Percentiles rank a stretch among this genome's conserved stretches.
phyloP scores from a whole-genome alignment of 2,888 invertebrate species.

The Drosophila mulleri region DNA sequence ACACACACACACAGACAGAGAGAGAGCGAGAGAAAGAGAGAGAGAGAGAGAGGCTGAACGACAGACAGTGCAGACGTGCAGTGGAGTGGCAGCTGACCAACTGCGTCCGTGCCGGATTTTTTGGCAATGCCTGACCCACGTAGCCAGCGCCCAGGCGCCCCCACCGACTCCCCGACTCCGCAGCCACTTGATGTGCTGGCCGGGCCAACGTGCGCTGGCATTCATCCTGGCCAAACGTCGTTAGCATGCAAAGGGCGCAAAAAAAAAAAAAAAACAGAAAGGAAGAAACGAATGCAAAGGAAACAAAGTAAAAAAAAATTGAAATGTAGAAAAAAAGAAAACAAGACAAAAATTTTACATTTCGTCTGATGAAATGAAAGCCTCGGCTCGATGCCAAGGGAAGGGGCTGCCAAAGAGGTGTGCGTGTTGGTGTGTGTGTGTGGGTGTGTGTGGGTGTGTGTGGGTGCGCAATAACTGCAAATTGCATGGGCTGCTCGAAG shows the following conservation, averaged over 20 bases:
- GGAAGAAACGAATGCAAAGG: not conserved
- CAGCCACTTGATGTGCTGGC: not conserved
- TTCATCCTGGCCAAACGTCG: conserved; percentile 66
- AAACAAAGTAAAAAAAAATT: not conserved
- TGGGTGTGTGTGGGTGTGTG: conserved; percentile 50
- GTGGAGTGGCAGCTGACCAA: conserved; percentile 74
- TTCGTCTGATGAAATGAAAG: conserved; percentile 79
- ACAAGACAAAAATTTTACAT: conserved; percentile 61
- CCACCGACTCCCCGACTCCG: not conserved
- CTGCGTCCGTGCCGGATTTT: conserved; percentile 69
- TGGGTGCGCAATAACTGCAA: conserved; percentile 77
- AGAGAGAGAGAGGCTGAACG: not conserved
- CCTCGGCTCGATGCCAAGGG: conserved; percentile 59
- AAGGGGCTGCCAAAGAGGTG: not conserved
- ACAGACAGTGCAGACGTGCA: conserved; percentile 36
- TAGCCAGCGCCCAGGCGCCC: conserved; percentile 1
- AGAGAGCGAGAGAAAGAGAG: conserved; percentile 11
- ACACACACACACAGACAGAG: conserved; percentile 26
- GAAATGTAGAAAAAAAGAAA: conserved; percentile 1
- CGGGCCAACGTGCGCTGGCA: conserved; percentile 46
- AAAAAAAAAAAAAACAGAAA: not conserved
- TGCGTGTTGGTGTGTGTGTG: not conserved
- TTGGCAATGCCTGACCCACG: conserved; percentile 61
- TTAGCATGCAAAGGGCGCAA: conserved; percentile 60
- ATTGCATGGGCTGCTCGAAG: conserved; percentile 80